These are phyloP conservation scores for Sthenelais limicola DNA, from an alignment of 2,888 invertebrate species.

Conservation along the genomic window DNA sequence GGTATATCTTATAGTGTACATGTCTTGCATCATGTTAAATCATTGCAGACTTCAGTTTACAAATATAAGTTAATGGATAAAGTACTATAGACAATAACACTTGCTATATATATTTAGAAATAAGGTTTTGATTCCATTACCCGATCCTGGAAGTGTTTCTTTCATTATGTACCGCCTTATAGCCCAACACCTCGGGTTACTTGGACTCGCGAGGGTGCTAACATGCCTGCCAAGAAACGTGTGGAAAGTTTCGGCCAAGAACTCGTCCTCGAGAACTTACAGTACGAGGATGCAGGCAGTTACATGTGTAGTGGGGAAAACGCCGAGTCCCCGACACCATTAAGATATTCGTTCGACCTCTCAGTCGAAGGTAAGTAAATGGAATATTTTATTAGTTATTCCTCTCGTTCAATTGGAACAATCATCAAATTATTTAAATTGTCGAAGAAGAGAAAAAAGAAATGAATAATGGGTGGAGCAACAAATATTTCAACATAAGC, in stretches of 20 bases:
- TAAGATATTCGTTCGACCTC: slow-evolving; percentile 70
- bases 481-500: too few species aligned
- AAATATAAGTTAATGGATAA: too few species aligned
- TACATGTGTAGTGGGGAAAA: slow-evolving; percentile 85
- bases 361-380: slow-evolving; percentile 33
- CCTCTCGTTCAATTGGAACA: not conserved
- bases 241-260: slow-evolving; percentile 96
- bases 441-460: too few species aligned
- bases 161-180: slow-evolving; percentile 46
- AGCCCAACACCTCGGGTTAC: slow-evolving; percentile 93
- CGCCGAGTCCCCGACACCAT: slow-evolving; percentile 58
- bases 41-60: too few species aligned
- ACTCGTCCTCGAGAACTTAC: slow-evolving; percentile 74
- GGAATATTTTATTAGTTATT: not conserved
- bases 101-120: too few species aligned
- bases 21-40: too few species aligned
- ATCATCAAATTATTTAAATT: too few species aligned
- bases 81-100: too few species aligned
- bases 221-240: slow-evolving; percentile 75
- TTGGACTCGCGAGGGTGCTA: slow-evolving; percentile 86
- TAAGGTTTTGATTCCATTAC: too few species aligned
- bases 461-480: too few species aligned
- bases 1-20: too few species aligned
- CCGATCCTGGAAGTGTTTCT: too few species aligned
- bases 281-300: slow-evolving; percentile 84